Evolutionary conservation across 35 echinoderm and acorn worm genomes (phyloP).

Genomic region (Holothuria glaberrima): DNA sequence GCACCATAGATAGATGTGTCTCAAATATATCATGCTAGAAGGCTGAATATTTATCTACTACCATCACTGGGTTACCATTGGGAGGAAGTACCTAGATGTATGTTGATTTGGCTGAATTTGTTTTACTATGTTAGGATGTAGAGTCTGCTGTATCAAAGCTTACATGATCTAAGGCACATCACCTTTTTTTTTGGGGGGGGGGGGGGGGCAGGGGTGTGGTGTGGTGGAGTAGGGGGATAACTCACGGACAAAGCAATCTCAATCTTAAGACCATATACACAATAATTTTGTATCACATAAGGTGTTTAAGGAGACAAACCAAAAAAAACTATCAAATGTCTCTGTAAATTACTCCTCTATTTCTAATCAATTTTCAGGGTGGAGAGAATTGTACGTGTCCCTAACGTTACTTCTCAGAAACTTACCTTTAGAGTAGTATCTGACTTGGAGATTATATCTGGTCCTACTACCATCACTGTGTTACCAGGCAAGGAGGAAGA

Average conservation of each 20-base stretch:
- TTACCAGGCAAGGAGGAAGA: slow-evolving; percentile 89
- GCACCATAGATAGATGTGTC: no score
- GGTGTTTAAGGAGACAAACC: not conserved
- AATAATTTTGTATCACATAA: not conserved
- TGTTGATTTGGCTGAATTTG: no score
- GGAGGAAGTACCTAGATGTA: no score
- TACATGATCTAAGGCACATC: no score
- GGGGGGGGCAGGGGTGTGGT: no score
- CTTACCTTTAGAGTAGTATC: slow-evolving; percentile 73
- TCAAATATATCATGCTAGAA: no score
- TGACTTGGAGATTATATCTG: slow-evolving; percentile 78
- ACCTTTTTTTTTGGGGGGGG: no score
- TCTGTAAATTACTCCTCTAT: not conserved
- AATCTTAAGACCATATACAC: not conserved
- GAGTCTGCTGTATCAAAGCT: no score
- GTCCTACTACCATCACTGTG: slow-evolving; percentile 72
- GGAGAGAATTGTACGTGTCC: slow-evolving; percentile 74
- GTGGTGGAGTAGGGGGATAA: no score
- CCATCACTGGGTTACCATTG: no score
- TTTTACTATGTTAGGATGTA: no score
- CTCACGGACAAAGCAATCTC: not conserved
- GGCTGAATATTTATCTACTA: no score
- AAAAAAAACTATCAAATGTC: not conserved
- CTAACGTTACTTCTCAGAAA: slow-evolving; percentile 87
- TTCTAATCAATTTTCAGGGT: slow-evolving; percentile 52